Evolutionary conservation across 2,888 invertebrate genomes (phyloP), one percentile per base, ranked within the genome.

Genomic region (Proisotoma minuta): DNA sequence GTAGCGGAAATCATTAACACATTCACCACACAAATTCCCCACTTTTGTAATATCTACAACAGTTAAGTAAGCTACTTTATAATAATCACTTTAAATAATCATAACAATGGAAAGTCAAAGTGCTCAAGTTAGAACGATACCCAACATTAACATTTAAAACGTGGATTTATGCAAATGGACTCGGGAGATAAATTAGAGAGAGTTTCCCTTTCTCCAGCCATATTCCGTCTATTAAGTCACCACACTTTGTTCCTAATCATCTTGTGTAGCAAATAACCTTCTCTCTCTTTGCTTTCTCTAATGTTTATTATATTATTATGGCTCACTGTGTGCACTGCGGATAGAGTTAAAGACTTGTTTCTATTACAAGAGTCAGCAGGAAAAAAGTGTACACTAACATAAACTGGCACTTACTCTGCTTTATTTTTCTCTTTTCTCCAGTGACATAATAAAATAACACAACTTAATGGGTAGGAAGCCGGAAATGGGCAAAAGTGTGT

Each of bases 1-100:
- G 61, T 62, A 34, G 57, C 70, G 71, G 71, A 71, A 71, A 68
- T 71, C 71, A 71, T 71, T 71, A 71, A 69, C 71, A 71, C 71
- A 62, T 62, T 27, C 48, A 62, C 49, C 56, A 57, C 54, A 52
- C 60, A 53, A 47, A 53, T 59, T 60, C 47, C 50, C 43, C 43
- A 18, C 15, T 43, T 43, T 15, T 18, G 43, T 43, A 43, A 43
- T 43, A 43, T 43, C 43, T 20, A 43, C 43, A 43, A 43, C 43
- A 20, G 43, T 43, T 43, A 12, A 15, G 10, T 10, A 43, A 43
- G 20, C 43, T 20, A 43, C 26, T 50, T 50, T 24, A 54, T 54
- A 54, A 54, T 54, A 54, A 54, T 54, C 53, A 54, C 53, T 54
- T 54, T 54, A 54, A 27, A 54, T 54, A 58, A 58, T 58, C 28